Conservation (phyloP, 53 echinoderm and acorn worm species). For the Hippasteria phrygiana region DNA sequence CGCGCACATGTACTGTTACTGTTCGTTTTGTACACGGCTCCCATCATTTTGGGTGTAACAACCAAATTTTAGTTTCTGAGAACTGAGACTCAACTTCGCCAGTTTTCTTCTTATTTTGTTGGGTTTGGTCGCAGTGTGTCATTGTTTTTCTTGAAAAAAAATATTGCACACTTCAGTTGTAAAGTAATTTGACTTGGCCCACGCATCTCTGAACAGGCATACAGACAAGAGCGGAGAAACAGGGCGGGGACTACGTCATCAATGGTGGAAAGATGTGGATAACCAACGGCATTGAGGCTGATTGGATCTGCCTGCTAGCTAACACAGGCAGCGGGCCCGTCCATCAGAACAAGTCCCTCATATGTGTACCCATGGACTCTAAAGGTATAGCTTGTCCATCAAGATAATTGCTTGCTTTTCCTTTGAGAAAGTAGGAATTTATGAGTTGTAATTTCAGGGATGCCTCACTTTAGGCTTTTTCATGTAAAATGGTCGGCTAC, state of each 20-base stretch:
- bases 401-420: not conserved
- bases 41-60: too few species aligned
- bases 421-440: too few species aligned
- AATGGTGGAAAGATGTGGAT: conserved; percentile 98
- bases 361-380: conserved; percentile 85
- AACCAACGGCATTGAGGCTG: conserved; percentile 90
- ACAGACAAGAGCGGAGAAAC: conserved; percentile 87
- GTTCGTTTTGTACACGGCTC: too few species aligned
- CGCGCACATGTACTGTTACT: too few species aligned
- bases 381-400: conserved; percentile 68
- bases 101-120: too few species aligned
- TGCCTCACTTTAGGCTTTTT: not conserved
- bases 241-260: conserved; percentile 93
- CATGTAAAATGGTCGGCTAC: not conserved
- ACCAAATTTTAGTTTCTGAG: too few species aligned
- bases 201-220: conserved; percentile 70
- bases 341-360: conserved; percentile 93
- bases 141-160: too few species aligned
- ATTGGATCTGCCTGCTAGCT: conserved; percentile 94
- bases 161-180: not conserved
- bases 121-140: too few species aligned
- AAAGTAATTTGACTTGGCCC: not conserved
- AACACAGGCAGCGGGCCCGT: conserved; percentile 83
- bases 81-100: too few species aligned
- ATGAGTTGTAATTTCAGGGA: too few species aligned